Conservation (phyloP, 2,888 invertebrate species). For the Plebejus argus region DNA sequence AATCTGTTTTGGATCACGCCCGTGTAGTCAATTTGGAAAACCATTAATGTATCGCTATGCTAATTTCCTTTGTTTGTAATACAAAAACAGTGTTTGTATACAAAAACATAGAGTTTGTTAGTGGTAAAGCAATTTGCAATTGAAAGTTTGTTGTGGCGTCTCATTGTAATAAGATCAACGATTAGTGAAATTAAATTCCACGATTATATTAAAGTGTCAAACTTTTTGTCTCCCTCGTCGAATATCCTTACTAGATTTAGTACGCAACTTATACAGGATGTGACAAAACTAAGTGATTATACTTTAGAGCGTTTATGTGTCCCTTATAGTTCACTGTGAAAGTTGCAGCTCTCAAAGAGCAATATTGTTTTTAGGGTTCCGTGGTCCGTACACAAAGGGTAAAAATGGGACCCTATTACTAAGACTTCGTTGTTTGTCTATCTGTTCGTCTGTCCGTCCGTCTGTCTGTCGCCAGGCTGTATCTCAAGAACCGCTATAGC, state of each 20-base stretch:
- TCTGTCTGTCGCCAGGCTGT: too few species aligned
- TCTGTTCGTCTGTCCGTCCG: too few species aligned
- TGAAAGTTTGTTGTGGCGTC: neutral
- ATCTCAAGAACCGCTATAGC: too few species aligned
- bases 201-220: neutral
- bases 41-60: slow-evolving; percentile 40
- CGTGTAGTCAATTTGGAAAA: slow-evolving; percentile 48
- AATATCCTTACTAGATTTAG: neutral
- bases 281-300: too few species aligned
- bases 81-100: slow-evolving; percentile 15
- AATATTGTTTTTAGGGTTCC: too few species aligned
- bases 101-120: slow-evolving; percentile 35
- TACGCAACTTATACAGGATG: neutral
- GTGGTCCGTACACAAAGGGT: too few species aligned
- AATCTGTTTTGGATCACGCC: slow-evolving; percentile 56
- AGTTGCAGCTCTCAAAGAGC: too few species aligned
- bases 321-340: too few species aligned
- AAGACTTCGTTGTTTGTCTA: too few species aligned
- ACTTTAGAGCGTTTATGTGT: too few species aligned
- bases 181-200: neutral
- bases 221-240: neutral
- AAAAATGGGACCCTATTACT: too few species aligned
- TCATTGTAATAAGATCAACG: slow-evolving; percentile 4
- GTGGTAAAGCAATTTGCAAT: neutral
- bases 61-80: slow-evolving; percentile 35